Percentiles rank a stretch among this genome's conserved stretches.
Evolutionary conservation across 2,888 invertebrate genomes (phyloP).

Genomic region (Mesorhabditis spiculigera): DNA sequence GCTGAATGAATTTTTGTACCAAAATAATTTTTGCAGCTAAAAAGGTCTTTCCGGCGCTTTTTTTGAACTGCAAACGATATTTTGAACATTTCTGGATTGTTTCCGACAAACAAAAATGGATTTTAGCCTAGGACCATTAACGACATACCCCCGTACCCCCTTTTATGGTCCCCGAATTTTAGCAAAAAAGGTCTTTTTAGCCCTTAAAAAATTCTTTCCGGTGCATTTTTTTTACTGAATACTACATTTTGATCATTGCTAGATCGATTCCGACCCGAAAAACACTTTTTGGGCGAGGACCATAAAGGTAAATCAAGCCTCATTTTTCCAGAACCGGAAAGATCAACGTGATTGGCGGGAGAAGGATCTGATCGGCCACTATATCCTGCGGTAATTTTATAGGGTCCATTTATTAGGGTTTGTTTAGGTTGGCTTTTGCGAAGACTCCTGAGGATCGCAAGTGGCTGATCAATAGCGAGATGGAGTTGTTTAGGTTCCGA

Average conservation of each 20-base stretch:
- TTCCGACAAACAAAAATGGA: no score
- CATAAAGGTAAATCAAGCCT: background rate
- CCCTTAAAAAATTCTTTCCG: background rate
- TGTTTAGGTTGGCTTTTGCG: slow-evolving; percentile 78
- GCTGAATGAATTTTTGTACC: no score
- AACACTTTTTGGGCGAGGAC: slow-evolving; percentile 8
- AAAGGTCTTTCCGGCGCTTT: no score
- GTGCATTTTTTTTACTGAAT: background rate
- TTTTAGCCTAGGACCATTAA: no score
- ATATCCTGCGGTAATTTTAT: slow-evolving; percentile 68
- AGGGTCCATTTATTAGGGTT: background rate
- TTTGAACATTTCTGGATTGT: no score
- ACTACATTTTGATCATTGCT: background rate
- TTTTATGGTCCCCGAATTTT: no score
- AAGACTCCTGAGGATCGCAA: slow-evolving; percentile 74
- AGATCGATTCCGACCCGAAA: background rate
- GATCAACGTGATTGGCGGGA: slow-evolving; percentile 21
- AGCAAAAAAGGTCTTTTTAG: no score
- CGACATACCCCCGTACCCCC: no score
- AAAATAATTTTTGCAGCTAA: no score
- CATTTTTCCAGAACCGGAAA: slow-evolving; percentile 7
- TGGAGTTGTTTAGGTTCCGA: slow-evolving; percentile 76
- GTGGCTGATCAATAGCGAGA: slow-evolving; percentile 85
- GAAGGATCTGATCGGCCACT: slow-evolving; percentile 84
- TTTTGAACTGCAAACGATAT: no score